These are phyloP conservation scores for Sphaeridia pumilis DNA, from an alignment of 2,888 invertebrate genomes.

Conservation along the genomic window DNA sequence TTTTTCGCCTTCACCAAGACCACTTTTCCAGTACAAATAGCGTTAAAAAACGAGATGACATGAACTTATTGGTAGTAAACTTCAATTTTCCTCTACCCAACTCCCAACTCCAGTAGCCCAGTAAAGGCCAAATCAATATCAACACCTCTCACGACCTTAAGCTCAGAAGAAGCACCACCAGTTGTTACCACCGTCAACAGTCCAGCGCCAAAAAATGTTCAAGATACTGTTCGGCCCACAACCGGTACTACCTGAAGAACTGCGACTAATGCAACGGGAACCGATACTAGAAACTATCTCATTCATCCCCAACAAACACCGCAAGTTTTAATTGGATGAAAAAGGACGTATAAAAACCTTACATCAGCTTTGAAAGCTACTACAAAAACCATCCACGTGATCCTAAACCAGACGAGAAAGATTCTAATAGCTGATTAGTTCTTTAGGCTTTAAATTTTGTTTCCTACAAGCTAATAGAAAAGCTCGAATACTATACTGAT, in stretches of 20 bases:
- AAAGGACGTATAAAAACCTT: constrained; percentile 62
- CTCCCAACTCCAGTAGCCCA: constrained; percentile 49
- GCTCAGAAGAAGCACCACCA: too few relatives aligned
- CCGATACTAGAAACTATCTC: too few relatives aligned
- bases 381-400: too few relatives aligned
- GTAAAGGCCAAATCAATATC: constrained; percentile 24
- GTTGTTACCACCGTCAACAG: too few relatives aligned
- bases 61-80: constrained; percentile 71
- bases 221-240: constrained; percentile 17
- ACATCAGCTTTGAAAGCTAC: constrained; percentile 74
- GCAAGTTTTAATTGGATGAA: constrained; percentile 45
- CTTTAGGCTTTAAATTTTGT: too few relatives aligned
- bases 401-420: too few relatives aligned
- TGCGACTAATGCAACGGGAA: constrained; percentile 27
- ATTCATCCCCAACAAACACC: constrained; percentile 34
- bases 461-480: too few relatives aligned
- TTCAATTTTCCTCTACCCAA: constrained; percentile 69
- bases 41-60: constrained; percentile 60
- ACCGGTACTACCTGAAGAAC: constrained; percentile 15
- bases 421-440: too few relatives aligned
- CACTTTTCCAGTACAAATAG: constrained; percentile 34
- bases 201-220: constrained; percentile 7
- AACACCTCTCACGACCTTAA: too few relatives aligned
- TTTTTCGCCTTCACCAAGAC: constrained; percentile 40
- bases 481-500: too few relatives aligned